phyloP scores from a whole-genome alignment of 2,113 vertebrate species.

The Oceanites oceanicus region DNA sequence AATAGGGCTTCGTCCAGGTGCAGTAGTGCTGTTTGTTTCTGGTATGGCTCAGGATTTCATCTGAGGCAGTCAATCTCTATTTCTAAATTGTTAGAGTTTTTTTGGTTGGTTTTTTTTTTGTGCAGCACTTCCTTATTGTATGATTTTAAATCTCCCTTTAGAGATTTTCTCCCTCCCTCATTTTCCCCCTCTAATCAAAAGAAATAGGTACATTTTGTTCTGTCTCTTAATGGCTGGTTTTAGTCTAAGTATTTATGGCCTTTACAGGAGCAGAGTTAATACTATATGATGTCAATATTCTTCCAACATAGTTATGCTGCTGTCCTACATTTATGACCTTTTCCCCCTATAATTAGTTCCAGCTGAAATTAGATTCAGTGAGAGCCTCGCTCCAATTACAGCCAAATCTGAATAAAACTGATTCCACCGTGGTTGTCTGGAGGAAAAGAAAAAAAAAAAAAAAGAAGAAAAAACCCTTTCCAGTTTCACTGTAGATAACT shows the following conservation, averaged over 20 bases:
- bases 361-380: slow-evolving; percentile 78
- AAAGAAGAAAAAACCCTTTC: neutral
- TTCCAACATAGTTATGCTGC: slow-evolving; percentile 64
- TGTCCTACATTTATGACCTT: slow-evolving; percentile 75
- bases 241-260: slow-evolving; percentile 54
- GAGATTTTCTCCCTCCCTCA: neutral
- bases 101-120: neutral
- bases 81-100: neutral
- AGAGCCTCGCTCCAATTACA: slow-evolving; percentile 75
- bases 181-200: slow-evolving; percentile 32
- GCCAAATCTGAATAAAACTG: slow-evolving; percentile 77
- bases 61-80: neutral
- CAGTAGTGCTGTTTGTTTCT: neutral
- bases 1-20: neutral
- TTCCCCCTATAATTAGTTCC: slow-evolving; percentile 77
- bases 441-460: neutral
- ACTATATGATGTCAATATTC: slow-evolving; percentile 70
- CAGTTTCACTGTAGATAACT: slow-evolving; percentile 21
- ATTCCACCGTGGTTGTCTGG: slow-evolving; percentile 53
- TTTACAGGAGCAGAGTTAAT: slow-evolving; percentile 65
- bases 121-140: neutral
- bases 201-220: slow-evolving; percentile 55
- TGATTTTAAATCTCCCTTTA: neutral
- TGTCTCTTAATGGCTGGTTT: slow-evolving; percentile 29
- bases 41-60: neutral